Evolutionary conservation across 2,113 vertebrate genomes (phyloP).

Genomic region (Paracanthobrama guichenoti): DNA sequence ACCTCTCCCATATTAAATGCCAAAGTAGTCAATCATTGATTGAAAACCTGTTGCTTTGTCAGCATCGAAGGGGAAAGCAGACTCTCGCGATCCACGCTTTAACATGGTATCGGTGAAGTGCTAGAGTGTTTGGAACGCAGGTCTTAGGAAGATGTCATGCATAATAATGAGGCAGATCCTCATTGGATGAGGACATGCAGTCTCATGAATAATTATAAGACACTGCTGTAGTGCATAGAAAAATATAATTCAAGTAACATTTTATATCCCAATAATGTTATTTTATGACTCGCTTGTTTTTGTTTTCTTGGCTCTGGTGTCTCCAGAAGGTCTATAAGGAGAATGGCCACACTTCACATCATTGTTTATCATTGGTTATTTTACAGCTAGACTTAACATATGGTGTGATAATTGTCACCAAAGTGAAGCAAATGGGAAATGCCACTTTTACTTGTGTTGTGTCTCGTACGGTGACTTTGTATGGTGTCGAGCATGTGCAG

Average conservation of each 20-base stretch:
- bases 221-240: neutral
- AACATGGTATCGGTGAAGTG: neutral
- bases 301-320: neutral
- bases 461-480: neutral
- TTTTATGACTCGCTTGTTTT: neutral
- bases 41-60: constrained; percentile 9
- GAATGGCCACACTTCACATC: neutral
- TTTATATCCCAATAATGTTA: neutral
- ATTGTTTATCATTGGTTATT: neutral
- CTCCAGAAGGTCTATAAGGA: neutral
- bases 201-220: constrained; percentile 13
- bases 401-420: neutral
- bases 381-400: neutral
- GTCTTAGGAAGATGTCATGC: neutral
- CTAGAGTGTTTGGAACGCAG: neutral
- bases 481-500: neutral
- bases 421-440: neutral
- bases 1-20: neutral
- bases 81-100: neutral
- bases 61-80: neutral
- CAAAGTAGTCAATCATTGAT: neutral
- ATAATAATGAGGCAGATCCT: neutral
- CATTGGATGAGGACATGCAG: neutral
- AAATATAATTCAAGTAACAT: neutral
- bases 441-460: neutral